These are phyloP conservation scores for Eugnorisma glareosa DNA, from an alignment of 2,888 invertebrate species.

Conservation along the genomic window DNA sequence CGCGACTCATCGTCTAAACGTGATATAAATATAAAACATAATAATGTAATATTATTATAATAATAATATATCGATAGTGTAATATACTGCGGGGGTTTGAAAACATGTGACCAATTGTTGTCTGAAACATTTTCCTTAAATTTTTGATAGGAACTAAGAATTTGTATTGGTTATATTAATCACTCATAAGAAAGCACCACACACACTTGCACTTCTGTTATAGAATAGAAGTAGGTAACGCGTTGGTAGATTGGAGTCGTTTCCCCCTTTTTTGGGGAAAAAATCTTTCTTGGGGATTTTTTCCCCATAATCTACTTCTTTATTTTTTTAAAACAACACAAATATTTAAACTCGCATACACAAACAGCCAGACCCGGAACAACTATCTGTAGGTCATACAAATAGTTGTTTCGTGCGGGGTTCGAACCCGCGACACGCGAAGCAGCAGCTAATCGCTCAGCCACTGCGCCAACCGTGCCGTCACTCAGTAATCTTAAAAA, in stretches of 20 bases:
- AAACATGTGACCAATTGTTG: slow-evolving; percentile 40
- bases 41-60: slow-evolving; percentile 48
- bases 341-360: too few relatives aligned
- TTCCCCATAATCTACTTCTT: too few relatives aligned
- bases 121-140: background rate
- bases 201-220: too few relatives aligned
- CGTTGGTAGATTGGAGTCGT: background rate
- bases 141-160: background rate
- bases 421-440: too few relatives aligned
- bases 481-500: too few relatives aligned
- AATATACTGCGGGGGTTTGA: slow-evolving; percentile 20
- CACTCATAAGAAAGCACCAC: background rate
- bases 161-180: background rate
- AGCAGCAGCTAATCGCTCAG: too few relatives aligned
- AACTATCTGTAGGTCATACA: too few relatives aligned
- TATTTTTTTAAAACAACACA: too few relatives aligned
- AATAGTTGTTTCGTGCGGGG: too few relatives aligned
- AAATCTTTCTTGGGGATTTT: background rate
- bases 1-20: slow-evolving; percentile 67
- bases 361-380: too few relatives aligned
- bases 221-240: background rate
- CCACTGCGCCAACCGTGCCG: too few relatives aligned
- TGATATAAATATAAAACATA: slow-evolving; percentile 65
- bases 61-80: slow-evolving; percentile 35
- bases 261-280: background rate